phyloP scores from a whole-genome alignment of 1,140 invertebrate genomes.

The Euborellia annulipes region DNA sequence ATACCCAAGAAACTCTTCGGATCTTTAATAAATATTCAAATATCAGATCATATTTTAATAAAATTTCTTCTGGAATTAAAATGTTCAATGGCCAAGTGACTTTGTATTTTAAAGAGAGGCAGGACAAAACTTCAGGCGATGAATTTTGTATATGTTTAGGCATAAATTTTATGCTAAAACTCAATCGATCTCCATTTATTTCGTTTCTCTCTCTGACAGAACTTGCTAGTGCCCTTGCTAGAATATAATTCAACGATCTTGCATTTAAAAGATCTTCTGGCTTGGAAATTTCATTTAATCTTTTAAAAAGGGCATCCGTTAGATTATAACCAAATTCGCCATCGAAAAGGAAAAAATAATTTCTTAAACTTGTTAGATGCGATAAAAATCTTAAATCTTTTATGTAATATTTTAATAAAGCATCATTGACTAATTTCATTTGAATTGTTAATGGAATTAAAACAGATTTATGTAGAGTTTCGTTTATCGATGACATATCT shows the following conservation, averaged over 20 bases:
- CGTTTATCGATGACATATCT: slow-evolving; percentile 2
- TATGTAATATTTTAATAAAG: slow-evolving; percentile 50
- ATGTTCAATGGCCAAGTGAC: slow-evolving; percentile 61
- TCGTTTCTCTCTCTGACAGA: slow-evolving; percentile 24
- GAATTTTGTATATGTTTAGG: slow-evolving; percentile 1
- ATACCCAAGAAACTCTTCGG: slow-evolving; percentile 50
- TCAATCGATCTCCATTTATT: slow-evolving; percentile 17
- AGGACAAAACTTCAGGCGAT: slow-evolving; percentile 40
- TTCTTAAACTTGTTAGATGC: slow-evolving; percentile 49
- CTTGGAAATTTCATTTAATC: slow-evolving; percentile 38
- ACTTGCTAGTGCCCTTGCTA: slow-evolving; percentile 40
- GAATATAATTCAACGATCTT: slow-evolving; percentile 42
- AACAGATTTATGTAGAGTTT: slow-evolving; percentile 3
- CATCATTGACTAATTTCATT: slow-evolving; percentile 47
- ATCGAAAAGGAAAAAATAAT: slow-evolving; percentile 59
- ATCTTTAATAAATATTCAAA: slow-evolving; percentile 60
- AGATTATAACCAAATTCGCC: slow-evolving; percentile 56
- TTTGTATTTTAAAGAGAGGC: slow-evolving; percentile 47
- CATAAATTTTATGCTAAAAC: slow-evolving; percentile 1
- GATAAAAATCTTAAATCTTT: slow-evolving; percentile 45
- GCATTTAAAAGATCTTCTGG: slow-evolving; percentile 51
- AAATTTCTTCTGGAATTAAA: slow-evolving; percentile 46
- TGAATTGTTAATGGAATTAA: slow-evolving; percentile 28
- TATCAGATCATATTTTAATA: slow-evolving; percentile 35
- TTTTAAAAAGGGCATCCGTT: slow-evolving; percentile 44